Conservation (phyloP, 2,888 invertebrate species). For the Tanytarsus gracilentus region DNA sequence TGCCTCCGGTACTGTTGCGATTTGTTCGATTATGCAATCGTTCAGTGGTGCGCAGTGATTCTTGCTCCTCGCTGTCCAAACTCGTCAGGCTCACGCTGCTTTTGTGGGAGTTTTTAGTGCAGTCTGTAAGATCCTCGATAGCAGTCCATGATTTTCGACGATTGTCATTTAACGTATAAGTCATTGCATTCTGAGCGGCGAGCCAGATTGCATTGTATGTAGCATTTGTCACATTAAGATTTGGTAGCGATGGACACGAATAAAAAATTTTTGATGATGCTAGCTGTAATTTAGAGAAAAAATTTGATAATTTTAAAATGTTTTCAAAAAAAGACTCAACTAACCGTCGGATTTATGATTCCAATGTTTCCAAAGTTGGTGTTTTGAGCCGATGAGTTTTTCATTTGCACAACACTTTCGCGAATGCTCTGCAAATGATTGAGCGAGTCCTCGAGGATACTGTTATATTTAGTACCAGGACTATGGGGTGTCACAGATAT, state of each 20-base stretch:
- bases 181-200: constrained; percentile 35
- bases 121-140: constrained; percentile 58
- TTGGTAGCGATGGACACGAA: constrained; percentile 40
- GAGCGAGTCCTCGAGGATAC: constrained; percentile 47
- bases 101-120: constrained; percentile 49
- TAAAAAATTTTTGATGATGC: constrained; percentile 32
- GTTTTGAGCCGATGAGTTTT: constrained; percentile 40
- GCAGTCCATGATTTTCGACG: constrained; percentile 80
- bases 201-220: constrained; percentile 39
- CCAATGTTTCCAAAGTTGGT: constrained; percentile 28
- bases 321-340: neutral
- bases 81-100: constrained; percentile 64
- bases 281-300: constrained; percentile 2
- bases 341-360: constrained; percentile 31
- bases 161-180: constrained; percentile 38
- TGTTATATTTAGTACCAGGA: constrained; percentile 60
- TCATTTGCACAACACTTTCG: constrained; percentile 44
- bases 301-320: neutral
- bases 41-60: constrained; percentile 47
- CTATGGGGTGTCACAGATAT: constrained; percentile 85
- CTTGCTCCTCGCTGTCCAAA: constrained; percentile 81
- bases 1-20: constrained; percentile 48
- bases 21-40: constrained; percentile 42
- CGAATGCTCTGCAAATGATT: constrained; percentile 43
- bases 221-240: constrained; percentile 35